Base-by-base conservation (phyloP, 2,888 invertebrate species). In the Oligia fasciuncula region DNA sequence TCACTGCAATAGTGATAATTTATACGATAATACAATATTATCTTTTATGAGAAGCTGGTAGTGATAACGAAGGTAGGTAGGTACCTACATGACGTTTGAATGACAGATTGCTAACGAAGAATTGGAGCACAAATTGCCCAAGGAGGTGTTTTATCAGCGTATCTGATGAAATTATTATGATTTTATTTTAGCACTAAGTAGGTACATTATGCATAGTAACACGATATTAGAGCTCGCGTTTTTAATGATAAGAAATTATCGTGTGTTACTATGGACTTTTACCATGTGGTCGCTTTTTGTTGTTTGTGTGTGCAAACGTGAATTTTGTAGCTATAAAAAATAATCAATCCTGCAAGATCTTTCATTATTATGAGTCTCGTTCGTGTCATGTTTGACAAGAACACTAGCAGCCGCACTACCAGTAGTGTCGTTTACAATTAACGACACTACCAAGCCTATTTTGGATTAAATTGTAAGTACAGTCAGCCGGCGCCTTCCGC, bases 111-210 rank as follows among this genome's bases (percentile, higher is more conserved):
- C 62, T 77, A 43, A 68, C 63, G 46, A 60, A 77, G 75, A 86
- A 85, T 73, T 75, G 72, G 83, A 82, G 40, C 81, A 88, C 73
- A 76, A 29, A 57, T 57, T 77, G 77, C 81, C 73, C 89, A 90
- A 85, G 90, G 88, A 67, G 66, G 14, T 46, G 11, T 66, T 8
- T 83, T 81, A 79, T 89, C 86, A 67, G 86, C 29, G 29, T 29
- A 88, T 89, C 84, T 65, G 60, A 40, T 71, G 11, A 87, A 85
- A 77, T 77, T 75, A 77, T 19, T 51, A 65, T 81, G 70, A 79
- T 83, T 29, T 29, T 70, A 76, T 76, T 87, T 80, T 76, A 77
- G 51, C 62, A 67, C 51, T 29, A n/a, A n/a, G 29, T 29, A 29
- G n/a, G n/a, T 29, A 40, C 4, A 5, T 40, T 40, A 57, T 19